These are phyloP conservation scores for Malthinus seriepunctatus DNA, from an alignment of 2,888 invertebrate genomes.

Conservation along the genomic window DNA sequence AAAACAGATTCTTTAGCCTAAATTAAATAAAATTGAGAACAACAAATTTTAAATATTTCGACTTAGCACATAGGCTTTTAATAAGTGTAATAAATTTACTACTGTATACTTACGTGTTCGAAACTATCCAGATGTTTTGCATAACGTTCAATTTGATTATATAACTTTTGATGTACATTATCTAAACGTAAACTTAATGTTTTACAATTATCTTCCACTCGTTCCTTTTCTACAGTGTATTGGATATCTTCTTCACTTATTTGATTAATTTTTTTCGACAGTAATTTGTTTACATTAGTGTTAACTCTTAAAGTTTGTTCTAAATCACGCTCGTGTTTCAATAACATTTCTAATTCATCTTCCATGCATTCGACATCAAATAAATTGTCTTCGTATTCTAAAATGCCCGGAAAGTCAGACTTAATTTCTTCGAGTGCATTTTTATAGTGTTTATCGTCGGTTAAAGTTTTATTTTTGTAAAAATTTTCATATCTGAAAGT, in stretches of 20 bases:
- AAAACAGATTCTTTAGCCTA: slow-evolving; percentile 3
- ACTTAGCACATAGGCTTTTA: no score
- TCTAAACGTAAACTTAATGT: slow-evolving; percentile 37
- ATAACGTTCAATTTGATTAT: slow-evolving; percentile 37
- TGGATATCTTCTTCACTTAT: slow-evolving; percentile 35
- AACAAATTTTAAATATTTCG: background rate
- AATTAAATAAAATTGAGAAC: background rate
- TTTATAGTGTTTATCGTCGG: slow-evolving; percentile 29
- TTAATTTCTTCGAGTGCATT: slow-evolving; percentile 34
- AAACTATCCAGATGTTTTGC: slow-evolving; percentile 35
- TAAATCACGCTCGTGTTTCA: slow-evolving; percentile 5
- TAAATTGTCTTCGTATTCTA: slow-evolving; percentile 38
- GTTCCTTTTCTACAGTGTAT: slow-evolving; percentile 31
- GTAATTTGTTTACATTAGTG: slow-evolving; percentile 27
- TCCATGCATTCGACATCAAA: slow-evolving; percentile 39
- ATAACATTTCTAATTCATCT: slow-evolving; percentile 36
- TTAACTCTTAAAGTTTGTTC: slow-evolving; percentile 12
- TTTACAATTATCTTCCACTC: slow-evolving; percentile 36
- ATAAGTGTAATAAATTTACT: no score
- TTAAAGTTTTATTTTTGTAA: slow-evolving; percentile 8
- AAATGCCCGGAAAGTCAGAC: slow-evolving; percentile 37
- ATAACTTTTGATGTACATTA: slow-evolving; percentile 36
- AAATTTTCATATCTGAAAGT: slow-evolving; percentile 24
- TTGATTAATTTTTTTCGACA: slow-evolving; percentile 32
- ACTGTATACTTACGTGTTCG: slow-evolving; percentile 33